Evolutionary conservation across 2,797 vertebrate species (phyloP).

Genomic region (Nothura maculosa): DNA sequence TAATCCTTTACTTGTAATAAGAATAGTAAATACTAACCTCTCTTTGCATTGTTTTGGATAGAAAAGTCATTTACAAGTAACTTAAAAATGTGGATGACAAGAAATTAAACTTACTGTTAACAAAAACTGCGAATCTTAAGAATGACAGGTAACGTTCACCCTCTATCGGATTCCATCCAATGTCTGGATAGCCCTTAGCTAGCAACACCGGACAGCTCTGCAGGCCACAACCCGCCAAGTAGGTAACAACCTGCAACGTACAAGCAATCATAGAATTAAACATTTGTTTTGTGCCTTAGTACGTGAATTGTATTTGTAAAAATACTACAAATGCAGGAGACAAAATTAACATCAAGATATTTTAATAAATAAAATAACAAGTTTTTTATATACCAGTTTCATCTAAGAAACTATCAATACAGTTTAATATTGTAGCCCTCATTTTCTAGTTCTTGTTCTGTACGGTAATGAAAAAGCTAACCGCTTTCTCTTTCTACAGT

Average conservation of each 20-base stretch:
- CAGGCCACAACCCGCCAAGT: conserved; percentile 95
- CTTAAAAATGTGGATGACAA: background rate
- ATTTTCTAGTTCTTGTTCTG: background rate
- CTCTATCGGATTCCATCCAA: conserved; percentile 99
- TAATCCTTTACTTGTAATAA: background rate
- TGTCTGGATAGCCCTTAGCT: conserved; percentile 95
- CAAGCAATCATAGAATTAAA: background rate
- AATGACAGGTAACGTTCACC: conserved; percentile 98
- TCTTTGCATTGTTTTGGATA: background rate
- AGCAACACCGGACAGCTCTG: conserved; percentile 96
- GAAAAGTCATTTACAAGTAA: background rate
- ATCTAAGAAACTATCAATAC: background rate
- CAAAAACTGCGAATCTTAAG: conserved; percentile 97
- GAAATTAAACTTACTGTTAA: conserved; percentile 89
- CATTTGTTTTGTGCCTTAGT: background rate
- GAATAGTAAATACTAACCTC: background rate
- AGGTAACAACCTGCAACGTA: conserved; percentile 92
- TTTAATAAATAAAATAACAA: background rate
- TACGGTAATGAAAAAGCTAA: background rate
- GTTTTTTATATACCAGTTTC: background rate
- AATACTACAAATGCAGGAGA: background rate
- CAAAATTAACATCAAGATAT: background rate
- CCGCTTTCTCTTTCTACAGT: background rate
- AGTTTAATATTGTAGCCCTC: background rate
- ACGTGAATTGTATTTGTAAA: background rate